Evolutionary conservation across 2,888 invertebrate species (phyloP), one percentile per base, ranked within the genome.

Genomic region (Perizoma affinitatum): DNA sequence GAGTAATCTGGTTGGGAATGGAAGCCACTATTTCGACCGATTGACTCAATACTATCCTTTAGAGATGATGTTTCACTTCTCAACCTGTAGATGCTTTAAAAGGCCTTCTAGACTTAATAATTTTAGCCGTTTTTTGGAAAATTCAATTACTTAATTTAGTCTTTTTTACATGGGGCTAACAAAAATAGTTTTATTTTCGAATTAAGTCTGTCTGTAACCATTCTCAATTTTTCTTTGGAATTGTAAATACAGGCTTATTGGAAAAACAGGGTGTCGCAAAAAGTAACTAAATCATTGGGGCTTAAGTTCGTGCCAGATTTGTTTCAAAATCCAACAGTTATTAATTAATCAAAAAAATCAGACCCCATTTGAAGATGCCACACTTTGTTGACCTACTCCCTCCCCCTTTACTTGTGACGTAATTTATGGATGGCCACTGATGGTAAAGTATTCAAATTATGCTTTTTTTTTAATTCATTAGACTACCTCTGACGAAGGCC

Each of bases 221-320:
- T 52, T 63, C 62, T 63, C 56, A 64, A 58, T 54, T 64, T 54
- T 59, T 49, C 55, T 65, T 58, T 52, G 53, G 52, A 59, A 60
- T 62, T 65, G 65, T 65, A 65, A 65, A 65, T 65, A 65, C 61
- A 61, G 61, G 65, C 5, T 38, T 4, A 38, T 6, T 58, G 45
- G 65, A 61, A 65, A 58, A 58, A 65, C 65, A 65, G 65, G 65
- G 65, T 65, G 61, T 61, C 56, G 46, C 52, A 55, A 58, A 38
- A 54, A 47, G 44, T 38, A 46, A 43, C 50, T 51, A 48, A 49
- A 46, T 44, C 40, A 41, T 50, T 61, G 56, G 48, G 47, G 36
- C 51, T 62, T 36, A 35, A 5, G 35, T 53, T 33, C 41, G 51
- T 62, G 54, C 58, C 62, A 55, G 62, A 48, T 58, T 62, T 7